phyloP scores from a whole-genome alignment of 2,888 invertebrate species.

The Cephalotes varians region DNA sequence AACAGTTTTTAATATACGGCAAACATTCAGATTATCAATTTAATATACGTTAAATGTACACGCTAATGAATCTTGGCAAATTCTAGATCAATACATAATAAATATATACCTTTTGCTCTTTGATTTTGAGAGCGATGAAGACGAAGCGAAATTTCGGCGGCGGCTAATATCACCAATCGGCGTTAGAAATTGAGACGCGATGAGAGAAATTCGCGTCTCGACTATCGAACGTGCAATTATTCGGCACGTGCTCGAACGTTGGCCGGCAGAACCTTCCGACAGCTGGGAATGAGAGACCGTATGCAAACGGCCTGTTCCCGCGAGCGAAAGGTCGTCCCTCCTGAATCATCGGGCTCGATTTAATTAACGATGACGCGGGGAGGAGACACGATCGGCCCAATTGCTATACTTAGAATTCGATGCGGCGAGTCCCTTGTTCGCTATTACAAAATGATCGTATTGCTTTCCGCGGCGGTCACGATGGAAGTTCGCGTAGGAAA shows the following conservation, averaged over 20 bases:
- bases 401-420: slow-evolving; percentile 74
- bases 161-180: not conserved
- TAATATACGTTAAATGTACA: not conserved
- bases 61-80: not conserved
- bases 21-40: not conserved
- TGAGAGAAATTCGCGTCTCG: slow-evolving; percentile 61
- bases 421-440: slow-evolving; percentile 48
- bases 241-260: slow-evolving; percentile 58
- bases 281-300: slow-evolving; percentile 63
- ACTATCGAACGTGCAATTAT: slow-evolving; percentile 63
- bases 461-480: not conserved
- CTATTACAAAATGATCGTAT: not conserved
- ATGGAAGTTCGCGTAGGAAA: not conserved
- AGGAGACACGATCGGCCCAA: slow-evolving; percentile 68
- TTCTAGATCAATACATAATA: not conserved
- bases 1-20: not conserved
- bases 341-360: slow-evolving; percentile 76
- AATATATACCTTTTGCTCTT: not conserved
- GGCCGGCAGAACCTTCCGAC: slow-evolving; percentile 61
- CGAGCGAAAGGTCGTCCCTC: slow-evolving; percentile 74
- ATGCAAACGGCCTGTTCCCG: slow-evolving; percentile 67
- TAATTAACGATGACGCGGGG: slow-evolving; percentile 75
- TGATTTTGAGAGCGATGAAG: not conserved
- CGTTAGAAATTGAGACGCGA: slow-evolving; percentile 40
- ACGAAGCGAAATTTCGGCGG: not conserved